Percentiles rank a stretch among this genome's conserved stretches.
These are phyloP conservation scores for Aeoliscus strigatus DNA, from an alignment of 2,797 vertebrate species.

Conservation along the genomic window DNA sequence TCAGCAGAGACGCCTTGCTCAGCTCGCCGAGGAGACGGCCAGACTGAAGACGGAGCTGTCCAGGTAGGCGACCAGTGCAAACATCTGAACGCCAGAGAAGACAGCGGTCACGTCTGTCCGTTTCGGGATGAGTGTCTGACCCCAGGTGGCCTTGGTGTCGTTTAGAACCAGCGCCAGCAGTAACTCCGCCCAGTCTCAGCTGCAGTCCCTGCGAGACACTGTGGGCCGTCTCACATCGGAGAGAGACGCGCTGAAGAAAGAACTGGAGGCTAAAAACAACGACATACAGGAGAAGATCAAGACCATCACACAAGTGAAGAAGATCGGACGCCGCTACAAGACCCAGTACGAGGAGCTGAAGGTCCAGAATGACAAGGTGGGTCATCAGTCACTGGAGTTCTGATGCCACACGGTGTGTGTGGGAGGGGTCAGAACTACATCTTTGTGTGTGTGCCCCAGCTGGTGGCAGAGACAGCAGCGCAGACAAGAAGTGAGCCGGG, in stretches of 20 bases:
- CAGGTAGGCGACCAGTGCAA: conserved; percentile 67
- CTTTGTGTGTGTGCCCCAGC: conserved; percentile 42
- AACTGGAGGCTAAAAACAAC: conserved; percentile 78
- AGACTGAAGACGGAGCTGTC: conserved; percentile 89
- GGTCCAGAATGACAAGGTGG: conserved; percentile 88
- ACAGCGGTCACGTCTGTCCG: too few relatives aligned
- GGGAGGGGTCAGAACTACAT: neutral
- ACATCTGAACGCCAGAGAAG: too few relatives aligned
- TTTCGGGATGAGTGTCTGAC: neutral
- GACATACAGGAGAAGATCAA: conserved; percentile 92
- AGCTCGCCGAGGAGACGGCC: conserved; percentile 85
- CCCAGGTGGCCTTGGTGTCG: neutral
- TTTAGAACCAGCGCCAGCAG: conserved; percentile 81
- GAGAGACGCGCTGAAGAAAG: conserved; percentile 84
- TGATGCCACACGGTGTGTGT: too few relatives aligned
- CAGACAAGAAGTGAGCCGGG: conserved; percentile 69
- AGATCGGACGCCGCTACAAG: conserved; percentile 96
- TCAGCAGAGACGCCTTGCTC: conserved; percentile 85
- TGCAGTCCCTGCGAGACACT: conserved; percentile 83
- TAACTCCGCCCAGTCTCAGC: conserved; percentile 84
- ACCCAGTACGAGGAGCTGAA: conserved; percentile 98
- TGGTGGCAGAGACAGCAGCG: conserved; percentile 73
- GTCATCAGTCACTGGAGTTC: neutral
- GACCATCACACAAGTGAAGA: conserved; percentile 97
- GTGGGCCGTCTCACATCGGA: conserved; percentile 78